A percentile compares a stretch with the other conserved stretches of the same genome.
These are phyloP conservation scores for Furcifer pardalis DNA, from an alignment of 2,797 vertebrate species.

Conservation along the genomic window DNA sequence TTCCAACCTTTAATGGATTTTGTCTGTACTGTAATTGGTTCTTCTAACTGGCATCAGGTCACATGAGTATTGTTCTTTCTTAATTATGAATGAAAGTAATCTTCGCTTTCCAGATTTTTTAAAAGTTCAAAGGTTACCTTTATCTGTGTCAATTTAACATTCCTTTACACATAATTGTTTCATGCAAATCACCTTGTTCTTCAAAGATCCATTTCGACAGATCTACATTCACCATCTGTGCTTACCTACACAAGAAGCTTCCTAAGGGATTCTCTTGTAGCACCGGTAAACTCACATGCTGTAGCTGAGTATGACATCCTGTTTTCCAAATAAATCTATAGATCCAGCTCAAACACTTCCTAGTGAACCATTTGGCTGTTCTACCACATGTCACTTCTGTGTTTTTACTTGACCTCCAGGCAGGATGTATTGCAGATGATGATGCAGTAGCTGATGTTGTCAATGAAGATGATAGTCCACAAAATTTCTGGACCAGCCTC, in stretches of 20 bases:
- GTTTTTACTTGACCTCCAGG: not conserved
- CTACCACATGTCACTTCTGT: not conserved
- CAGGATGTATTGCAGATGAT: no score
- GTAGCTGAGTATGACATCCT: not conserved
- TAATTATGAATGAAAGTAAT: not conserved
- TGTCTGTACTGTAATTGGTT: not conserved
- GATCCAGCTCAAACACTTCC: not conserved
- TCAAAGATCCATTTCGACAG: not conserved
- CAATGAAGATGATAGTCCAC: not conserved
- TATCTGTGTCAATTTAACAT: not conserved
- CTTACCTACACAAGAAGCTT: not conserved
- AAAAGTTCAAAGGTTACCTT: not conserved
- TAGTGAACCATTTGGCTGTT: not conserved
- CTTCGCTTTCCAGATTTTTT: not conserved
- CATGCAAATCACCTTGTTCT: not conserved
- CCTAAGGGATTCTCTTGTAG: not conserved
- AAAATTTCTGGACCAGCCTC: not conserved
- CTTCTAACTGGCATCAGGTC: no score
- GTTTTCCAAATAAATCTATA: no score
- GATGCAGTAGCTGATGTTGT: no score
- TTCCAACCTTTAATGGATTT: not conserved
- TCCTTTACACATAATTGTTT: not conserved
- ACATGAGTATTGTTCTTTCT: not conserved
- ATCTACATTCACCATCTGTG: slow-evolving; percentile 17
- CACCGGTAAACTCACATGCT: not conserved